Evolutionary conservation across 2,113 vertebrate species (phyloP).

Genomic region (Misgurnus mizolepis): DNA sequence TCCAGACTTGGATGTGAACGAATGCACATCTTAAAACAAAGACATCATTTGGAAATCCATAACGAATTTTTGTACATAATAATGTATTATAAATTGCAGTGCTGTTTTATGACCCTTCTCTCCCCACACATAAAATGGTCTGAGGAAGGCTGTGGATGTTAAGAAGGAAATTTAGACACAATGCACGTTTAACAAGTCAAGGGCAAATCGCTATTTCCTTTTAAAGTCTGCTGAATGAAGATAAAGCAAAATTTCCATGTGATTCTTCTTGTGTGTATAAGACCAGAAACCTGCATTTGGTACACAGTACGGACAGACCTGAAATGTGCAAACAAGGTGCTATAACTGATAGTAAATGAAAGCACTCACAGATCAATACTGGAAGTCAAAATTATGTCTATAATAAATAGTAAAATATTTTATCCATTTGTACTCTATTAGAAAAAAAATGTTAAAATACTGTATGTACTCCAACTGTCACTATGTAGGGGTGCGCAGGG

Average conservation of each 20-base stretch:
- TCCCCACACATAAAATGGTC: not conserved
- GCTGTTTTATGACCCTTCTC: conserved; percentile 10
- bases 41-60: no score
- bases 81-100: not conserved
- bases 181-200: conserved; percentile 30
- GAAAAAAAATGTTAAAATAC: no score
- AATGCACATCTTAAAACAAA: conserved; percentile 23
- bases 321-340: no score
- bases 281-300: not conserved
- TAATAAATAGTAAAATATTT: no score
- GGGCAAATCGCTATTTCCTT: conserved; percentile 20
- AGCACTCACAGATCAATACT: not conserved
- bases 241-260: not conserved
- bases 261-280: not conserved
- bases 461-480: no score
- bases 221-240: conserved; percentile 27
- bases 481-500: no score
- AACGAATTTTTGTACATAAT: no score
- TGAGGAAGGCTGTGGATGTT: not conserved
- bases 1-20: not conserved
- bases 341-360: no score
- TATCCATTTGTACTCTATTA: no score
- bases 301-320: no score
- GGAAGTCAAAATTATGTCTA: no score
- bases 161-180: conserved; percentile 34